phyloP scores from a whole-genome alignment of 2,797 vertebrate species.

The Pseudocheirus occidentalis region DNA sequence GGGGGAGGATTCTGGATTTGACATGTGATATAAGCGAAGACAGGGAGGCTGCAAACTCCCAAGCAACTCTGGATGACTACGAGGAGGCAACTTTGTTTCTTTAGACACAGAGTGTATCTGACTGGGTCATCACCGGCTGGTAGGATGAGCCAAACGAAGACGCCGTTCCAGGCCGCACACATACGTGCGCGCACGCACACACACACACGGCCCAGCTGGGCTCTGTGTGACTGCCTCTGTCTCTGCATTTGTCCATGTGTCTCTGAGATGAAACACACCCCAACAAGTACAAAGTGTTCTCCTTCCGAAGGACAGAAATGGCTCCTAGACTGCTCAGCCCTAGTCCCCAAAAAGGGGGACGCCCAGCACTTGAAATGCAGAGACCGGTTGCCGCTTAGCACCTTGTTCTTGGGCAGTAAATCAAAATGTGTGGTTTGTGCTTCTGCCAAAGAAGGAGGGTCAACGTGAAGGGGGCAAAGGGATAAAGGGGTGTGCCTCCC shows the following conservation, averaged over 20 bases:
- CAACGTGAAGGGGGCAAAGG: background rate
- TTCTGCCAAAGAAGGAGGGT: constrained; percentile 5
- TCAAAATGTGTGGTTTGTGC: background rate
- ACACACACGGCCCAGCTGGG: background rate
- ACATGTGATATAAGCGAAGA: background rate
- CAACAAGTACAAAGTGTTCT: constrained; percentile 26
- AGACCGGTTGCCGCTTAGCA: background rate
- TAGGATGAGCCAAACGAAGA: constrained; percentile 25
- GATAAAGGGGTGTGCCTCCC: background rate
- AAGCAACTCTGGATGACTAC: too few relatives aligned
- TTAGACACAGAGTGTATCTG: background rate
- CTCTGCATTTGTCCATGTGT: constrained; percentile 28
- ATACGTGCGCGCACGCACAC: too few relatives aligned
- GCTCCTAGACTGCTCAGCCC: background rate
- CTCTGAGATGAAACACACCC: background rate
- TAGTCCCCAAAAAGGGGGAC: constrained; percentile 15
- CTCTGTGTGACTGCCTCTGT: background rate
- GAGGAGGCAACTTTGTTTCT: too few relatives aligned
- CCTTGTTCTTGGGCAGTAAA: constrained; percentile 19
- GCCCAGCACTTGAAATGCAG: constrained; percentile 21
- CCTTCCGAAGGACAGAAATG: constrained; percentile 24
- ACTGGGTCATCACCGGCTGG: background rate
- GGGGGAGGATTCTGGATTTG: background rate
- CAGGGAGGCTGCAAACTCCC: constrained; percentile 1
- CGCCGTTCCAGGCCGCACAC: background rate